phyloP scores from a whole-genome alignment of 1,140 invertebrate genomes.

The Andricus grossulariae region DNA sequence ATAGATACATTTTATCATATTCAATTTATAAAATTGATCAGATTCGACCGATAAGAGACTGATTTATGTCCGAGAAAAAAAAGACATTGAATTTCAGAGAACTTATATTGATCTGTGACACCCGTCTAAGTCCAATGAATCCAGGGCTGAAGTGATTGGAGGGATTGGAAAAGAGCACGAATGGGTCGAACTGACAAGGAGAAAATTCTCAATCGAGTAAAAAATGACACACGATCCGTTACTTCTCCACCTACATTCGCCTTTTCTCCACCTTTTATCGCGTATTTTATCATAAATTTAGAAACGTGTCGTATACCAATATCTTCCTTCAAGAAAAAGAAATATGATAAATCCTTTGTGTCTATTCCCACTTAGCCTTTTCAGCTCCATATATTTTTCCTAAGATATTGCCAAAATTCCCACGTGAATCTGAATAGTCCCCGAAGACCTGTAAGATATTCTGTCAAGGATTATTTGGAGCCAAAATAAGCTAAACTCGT shows the following conservation, averaged over 20 bases:
- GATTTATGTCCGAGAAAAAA: not conserved
- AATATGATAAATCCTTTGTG: too few relatives aligned
- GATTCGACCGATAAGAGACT: not conserved
- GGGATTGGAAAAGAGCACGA: constrained; percentile 9
- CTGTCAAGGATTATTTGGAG: too few relatives aligned
- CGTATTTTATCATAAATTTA: constrained; percentile 23
- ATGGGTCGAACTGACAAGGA: constrained; percentile 1
- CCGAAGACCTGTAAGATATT: too few relatives aligned
- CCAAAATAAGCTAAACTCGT: too few relatives aligned
- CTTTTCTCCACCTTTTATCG: constrained; percentile 10
- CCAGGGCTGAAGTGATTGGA: constrained; percentile 15
- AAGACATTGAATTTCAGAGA: constrained; percentile 19
- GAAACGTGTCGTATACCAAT: not conserved
- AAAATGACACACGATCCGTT: constrained; percentile 5
- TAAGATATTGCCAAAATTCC: not conserved
- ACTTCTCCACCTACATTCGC: not conserved
- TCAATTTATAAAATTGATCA: not conserved
- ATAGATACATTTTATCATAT: too few relatives aligned
- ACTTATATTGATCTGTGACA: constrained; percentile 17
- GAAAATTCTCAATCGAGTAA: constrained; percentile 9
- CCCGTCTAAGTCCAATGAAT: not conserved
- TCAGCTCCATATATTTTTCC: not conserved
- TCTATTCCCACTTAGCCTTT: not conserved
- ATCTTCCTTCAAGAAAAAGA: not conserved
- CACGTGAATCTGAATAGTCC: too few relatives aligned